Percentiles rank a stretch among this genome's conserved stretches.
Conservation (phyloP, 1,140 invertebrate species). For the Saccostrea glomerata region DNA sequence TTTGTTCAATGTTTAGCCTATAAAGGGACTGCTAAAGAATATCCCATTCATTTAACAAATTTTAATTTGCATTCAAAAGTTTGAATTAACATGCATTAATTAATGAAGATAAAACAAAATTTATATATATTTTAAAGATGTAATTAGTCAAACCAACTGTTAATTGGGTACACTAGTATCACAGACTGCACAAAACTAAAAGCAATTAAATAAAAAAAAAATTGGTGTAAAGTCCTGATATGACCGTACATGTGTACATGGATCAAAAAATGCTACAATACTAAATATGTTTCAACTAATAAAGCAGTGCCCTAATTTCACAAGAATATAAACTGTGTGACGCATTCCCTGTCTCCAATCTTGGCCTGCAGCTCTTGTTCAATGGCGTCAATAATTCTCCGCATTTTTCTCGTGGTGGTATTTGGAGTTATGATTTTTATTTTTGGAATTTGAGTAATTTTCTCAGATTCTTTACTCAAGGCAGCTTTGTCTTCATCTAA, state of each 20-base stretch:
- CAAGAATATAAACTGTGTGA: conserved; percentile 52
- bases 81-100: too few species aligned
- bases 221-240: neutral
- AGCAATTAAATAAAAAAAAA: neutral
- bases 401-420: conserved; percentile 43
- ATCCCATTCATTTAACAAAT: too few species aligned
- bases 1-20: too few species aligned
- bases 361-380: conserved; percentile 46
- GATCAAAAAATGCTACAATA: neutral
- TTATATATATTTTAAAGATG: neutral
- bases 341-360: conserved; percentile 38
- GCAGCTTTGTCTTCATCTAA: neutral
- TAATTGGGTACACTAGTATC: neutral
- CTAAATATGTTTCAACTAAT: neutral
- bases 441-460: conserved; percentile 37
- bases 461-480: neutral
- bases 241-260: neutral
- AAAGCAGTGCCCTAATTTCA: neutral
- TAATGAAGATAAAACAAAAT: neutral
- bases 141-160: neutral
- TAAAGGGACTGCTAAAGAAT: too few species aligned
- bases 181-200: neutral
- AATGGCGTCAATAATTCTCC: conserved; percentile 48
- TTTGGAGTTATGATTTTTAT: conserved; percentile 12
- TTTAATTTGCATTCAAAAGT: too few species aligned